These are phyloP conservation scores for Eupeodes corollae DNA, from an alignment of 1,140 invertebrate genomes.

Conservation along the genomic window DNA sequence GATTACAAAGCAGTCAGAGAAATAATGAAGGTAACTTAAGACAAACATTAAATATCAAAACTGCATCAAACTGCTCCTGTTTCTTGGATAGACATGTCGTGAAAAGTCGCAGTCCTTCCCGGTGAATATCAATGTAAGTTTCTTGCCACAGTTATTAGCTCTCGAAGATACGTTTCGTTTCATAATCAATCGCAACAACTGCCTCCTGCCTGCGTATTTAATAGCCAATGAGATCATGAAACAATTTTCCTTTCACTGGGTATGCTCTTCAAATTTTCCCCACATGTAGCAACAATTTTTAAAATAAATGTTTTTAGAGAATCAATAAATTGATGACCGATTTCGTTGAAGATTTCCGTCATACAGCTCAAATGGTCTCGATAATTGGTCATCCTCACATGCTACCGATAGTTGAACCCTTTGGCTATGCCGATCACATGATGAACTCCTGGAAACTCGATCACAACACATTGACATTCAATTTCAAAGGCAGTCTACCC, in stretches of 20 bases:
- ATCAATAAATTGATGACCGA: conserved; percentile 70
- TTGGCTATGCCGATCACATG: conserved; percentile 76
- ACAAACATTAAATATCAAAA: too few relatives aligned
- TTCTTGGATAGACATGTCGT: conserved; percentile 43
- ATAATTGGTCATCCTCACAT: conserved; percentile 82
- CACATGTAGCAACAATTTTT: neutral
- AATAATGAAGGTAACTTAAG: conserved; percentile 80
- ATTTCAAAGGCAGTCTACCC: conserved; percentile 81
- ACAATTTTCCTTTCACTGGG: conserved; percentile 86
- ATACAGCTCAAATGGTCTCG: conserved; percentile 88
- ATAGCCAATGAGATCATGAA: conserved; percentile 91
- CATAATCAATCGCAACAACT: conserved; percentile 87
- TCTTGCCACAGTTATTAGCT: conserved; percentile 68
- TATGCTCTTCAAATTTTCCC: conserved; percentile 35
- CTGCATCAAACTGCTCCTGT: too few relatives aligned
- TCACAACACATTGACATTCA: conserved; percentile 73
- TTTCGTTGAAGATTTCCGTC: conserved; percentile 85
- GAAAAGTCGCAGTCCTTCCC: conserved; percentile 78
- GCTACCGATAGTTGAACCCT: conserved; percentile 88
- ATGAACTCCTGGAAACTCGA: conserved; percentile 88
- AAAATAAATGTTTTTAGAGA: conserved; percentile 44
- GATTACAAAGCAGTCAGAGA: conserved; percentile 91
- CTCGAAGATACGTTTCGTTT: conserved; percentile 69
- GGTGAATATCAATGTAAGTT: conserved; percentile 58
- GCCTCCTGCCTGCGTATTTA: conserved; percentile 85